phyloP scores from a whole-genome alignment of 2,797 vertebrate species.

The Crax fasciolata region DNA sequence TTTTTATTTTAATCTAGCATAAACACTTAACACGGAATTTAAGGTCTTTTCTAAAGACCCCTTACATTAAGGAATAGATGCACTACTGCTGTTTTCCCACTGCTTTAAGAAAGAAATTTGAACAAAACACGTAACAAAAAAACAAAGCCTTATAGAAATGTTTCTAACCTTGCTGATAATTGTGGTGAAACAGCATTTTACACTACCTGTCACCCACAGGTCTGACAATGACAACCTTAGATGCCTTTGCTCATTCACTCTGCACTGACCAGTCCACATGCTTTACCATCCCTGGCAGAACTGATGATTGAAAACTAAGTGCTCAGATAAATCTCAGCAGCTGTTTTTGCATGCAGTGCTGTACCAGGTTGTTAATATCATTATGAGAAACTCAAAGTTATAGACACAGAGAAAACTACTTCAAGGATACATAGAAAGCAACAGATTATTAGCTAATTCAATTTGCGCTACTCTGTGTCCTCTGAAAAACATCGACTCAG shows the following conservation, averaged over 20 bases:
- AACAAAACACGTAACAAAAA: not conserved
- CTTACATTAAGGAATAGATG: not conserved
- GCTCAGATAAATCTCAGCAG: not conserved
- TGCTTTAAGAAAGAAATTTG: not conserved
- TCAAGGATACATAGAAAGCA: not conserved
- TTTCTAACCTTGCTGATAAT: not conserved
- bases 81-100: not conserved
- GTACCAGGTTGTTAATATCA: not conserved
- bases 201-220: not conserved
- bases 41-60: not conserved
- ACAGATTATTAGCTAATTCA: not conserved
- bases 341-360: not conserved
- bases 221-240: not conserved
- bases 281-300: not conserved
- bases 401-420: not conserved
- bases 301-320: not conserved
- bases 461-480: not conserved
- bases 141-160: not conserved
- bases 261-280: not conserved
- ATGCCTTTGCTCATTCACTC: not conserved
- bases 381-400: not conserved
- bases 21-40: not conserved
- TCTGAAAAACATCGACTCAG: not conserved
- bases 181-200: not conserved
- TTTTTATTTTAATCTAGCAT: not conserved